phyloP scores from a whole-genome alignment of 1,140 invertebrate species.

The Leptopilina clavipes region DNA sequence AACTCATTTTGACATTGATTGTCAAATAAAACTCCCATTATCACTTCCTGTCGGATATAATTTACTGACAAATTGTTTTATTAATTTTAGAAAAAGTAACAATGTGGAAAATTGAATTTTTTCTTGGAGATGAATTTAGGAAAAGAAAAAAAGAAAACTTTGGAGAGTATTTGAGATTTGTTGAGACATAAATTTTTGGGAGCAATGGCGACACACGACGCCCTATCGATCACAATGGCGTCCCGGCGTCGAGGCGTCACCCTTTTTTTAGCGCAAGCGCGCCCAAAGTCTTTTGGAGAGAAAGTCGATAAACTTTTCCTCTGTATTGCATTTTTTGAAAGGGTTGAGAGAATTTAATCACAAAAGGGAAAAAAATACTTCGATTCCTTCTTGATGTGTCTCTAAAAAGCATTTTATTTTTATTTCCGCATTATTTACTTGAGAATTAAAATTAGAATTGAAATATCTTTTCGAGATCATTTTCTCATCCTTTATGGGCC shows the following conservation, averaged over 20 bases:
- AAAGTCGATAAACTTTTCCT: conserved; percentile 33
- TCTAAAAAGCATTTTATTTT: no score
- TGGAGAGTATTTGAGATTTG: background rate
- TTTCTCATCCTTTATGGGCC: no score
- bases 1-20: background rate
- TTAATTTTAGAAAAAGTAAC: no score
- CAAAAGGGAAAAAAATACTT: background rate
- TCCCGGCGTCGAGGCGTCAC: conserved; percentile 60
- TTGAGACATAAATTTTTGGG: conserved; percentile 22
- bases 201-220: conserved; percentile 65
- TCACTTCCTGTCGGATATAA: no score
- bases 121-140: no score
- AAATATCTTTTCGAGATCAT: no score
- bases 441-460: no score
- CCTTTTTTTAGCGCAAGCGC: conserved; percentile 58
- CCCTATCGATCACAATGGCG: conserved; percentile 71
- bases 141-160: background rate
- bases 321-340: background rate
- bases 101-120: no score
- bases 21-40: no score
- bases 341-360: background rate
- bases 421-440: no score
- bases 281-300: background rate
- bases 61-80: no score
- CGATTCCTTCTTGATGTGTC: background rate